These are phyloP conservation scores for Cyprinodon variegatus DNA, from an alignment of 2,113 vertebrate species.

Conservation along the genomic window DNA sequence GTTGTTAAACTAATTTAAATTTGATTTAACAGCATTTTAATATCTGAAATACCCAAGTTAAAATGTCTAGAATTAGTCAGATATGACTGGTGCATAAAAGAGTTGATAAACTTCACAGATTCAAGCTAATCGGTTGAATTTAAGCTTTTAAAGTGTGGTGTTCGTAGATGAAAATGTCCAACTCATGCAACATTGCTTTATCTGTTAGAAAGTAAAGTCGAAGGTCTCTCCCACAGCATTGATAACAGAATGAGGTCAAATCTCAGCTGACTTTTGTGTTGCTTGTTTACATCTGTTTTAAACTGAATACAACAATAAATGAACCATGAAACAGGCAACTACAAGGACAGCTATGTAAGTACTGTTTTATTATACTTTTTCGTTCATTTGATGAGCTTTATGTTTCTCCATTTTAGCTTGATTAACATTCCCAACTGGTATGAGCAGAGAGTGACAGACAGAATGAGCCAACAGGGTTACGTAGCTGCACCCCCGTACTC, in stretches of 20 bases:
- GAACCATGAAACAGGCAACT: neutral
- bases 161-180: constrained; percentile 15
- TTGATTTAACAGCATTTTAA: too few species aligned
- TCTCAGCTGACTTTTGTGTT: constrained; percentile 12
- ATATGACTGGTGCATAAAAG: too few species aligned
- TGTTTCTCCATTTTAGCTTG: constrained; percentile 33
- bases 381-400: neutral
- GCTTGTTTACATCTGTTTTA: constrained; percentile 1
- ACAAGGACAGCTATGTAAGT: neutral
- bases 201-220: constrained; percentile 55
- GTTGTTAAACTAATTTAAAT: too few species aligned
- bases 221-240: constrained; percentile 65
- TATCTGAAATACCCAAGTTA: too few species aligned
- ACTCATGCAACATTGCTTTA: constrained; percentile 41
- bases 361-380: neutral
- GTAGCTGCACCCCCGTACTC: constrained; percentile 91
- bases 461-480: constrained; percentile 97
- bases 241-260: constrained; percentile 41
- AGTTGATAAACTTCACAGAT: neutral
- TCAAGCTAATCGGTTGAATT: neutral
- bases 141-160: neutral
- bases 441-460: constrained; percentile 68
- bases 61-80: too few species aligned
- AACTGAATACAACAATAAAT: neutral
- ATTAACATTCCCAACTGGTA: constrained; percentile 60